Base-by-base conservation (phyloP, 1,140 invertebrate genomes). In the Leptestheria dahalacensis region DNA sequence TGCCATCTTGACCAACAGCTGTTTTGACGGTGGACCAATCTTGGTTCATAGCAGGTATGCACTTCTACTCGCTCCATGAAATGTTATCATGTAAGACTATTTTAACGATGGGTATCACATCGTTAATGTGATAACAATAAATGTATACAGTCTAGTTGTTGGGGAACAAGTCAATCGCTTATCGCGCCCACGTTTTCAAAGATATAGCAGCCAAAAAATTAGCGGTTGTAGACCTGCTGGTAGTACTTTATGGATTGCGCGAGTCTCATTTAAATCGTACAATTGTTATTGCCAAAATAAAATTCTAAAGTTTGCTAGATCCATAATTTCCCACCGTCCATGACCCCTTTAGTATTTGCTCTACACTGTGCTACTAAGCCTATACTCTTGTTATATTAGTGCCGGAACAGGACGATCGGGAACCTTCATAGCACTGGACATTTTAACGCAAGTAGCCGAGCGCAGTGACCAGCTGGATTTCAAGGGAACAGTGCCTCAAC, bases 321-420 rank as follows among this genome's bases (percentile, higher is more conserved):
- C 15, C 15, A 41, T 15, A 15, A 15, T 41, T 41, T 41, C 33
- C 33, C 33, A 41, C 6, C 6, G 15, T n/a, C n/a, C n/a, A n/a
- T n/a, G n/a, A n/a, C n/a, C n/a, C n/a, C n/a, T n/a, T n/a, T n/a
- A 41, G 33, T 41, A 41, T 41, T 15, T 41, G n/a, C n/a, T n/a
- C n/a, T n/a, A n/a, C 33, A 41, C 33, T 9, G 6, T 41, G 15
- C 15, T 15, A 41, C 15, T 6, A 41, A 41, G 15, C 33, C 6
- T 41, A 15, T 41, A 9, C 33, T 41, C 6, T 41, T 9, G 2
- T 26, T 1, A 12, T 61, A 47, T 4, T 60, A 73, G 71, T 62
- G 70, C 70, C 61, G 71, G 71, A n/a, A 65, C 70, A 52, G 53
- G 53, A 28, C 26, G 53, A 28, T 29, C 53, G 3, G 53, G 53